These are phyloP conservation scores for Sminthopsis crassicaudata DNA, from an alignment of 2,113 vertebrate species.

Conservation along the genomic window DNA sequence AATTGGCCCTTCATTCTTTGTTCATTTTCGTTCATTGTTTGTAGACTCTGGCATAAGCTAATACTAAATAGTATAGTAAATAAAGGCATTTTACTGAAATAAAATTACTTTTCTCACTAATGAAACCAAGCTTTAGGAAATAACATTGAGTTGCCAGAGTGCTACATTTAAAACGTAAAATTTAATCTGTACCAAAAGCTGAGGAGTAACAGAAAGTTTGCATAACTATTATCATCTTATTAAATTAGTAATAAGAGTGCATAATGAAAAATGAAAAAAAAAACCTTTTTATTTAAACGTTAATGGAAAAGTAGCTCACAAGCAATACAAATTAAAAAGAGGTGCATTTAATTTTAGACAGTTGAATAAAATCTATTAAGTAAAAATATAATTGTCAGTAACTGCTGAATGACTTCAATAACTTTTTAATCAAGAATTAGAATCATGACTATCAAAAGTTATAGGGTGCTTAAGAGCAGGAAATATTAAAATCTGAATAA, in stretches of 20 bases:
- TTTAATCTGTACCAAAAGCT: slow-evolving; percentile 82
- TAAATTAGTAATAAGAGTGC: slow-evolving; percentile 84
- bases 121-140: slow-evolving; percentile 77
- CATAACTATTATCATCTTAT: slow-evolving; percentile 83
- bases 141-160: slow-evolving; percentile 55
- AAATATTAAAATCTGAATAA: slow-evolving; percentile 69
- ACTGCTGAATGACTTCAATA: slow-evolving; percentile 77
- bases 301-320: slow-evolving; percentile 82
- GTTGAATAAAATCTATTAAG: slow-evolving; percentile 81
- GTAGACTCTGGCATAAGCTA: slow-evolving; percentile 63
- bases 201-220: slow-evolving; percentile 80
- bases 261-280: slow-evolving; percentile 84
- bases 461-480: slow-evolving; percentile 55
- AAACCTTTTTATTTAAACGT: slow-evolving; percentile 84
- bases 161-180: slow-evolving; percentile 77
- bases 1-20: slow-evolving; percentile 79
- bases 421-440: slow-evolving; percentile 76
- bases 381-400: slow-evolving; percentile 81
- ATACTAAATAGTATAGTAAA: slow-evolving; percentile 79
- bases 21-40: slow-evolving; percentile 81
- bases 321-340: slow-evolving; percentile 84
- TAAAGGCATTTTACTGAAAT: slow-evolving; percentile 74
- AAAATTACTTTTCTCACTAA: slow-evolving; percentile 77
- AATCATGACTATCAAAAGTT: slow-evolving; percentile 69
- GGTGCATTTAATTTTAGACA: slow-evolving; percentile 84